These are phyloP conservation scores for Hepsetus odoe DNA, from an alignment of 2,113 vertebrate species.

Conservation along the genomic window DNA sequence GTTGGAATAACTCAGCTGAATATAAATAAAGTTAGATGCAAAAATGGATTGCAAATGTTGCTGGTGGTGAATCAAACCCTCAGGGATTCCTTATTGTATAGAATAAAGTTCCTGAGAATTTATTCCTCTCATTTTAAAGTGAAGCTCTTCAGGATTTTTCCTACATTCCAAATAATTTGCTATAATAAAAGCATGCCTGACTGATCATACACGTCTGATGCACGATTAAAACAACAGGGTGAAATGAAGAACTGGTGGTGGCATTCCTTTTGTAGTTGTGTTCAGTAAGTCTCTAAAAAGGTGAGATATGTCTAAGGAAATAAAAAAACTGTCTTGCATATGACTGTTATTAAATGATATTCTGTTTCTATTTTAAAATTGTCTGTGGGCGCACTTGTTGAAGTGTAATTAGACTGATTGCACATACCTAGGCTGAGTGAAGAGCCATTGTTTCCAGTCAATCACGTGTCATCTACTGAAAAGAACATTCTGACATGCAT, in stretches of 20 bases:
- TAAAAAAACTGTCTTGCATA: not conserved
- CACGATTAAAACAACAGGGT: constrained; percentile 15
- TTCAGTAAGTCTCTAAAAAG: constrained; percentile 37
- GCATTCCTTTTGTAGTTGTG: not conserved
- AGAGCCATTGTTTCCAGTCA: constrained; percentile 3
- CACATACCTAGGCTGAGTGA: not conserved
- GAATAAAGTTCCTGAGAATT: constrained; percentile 2
- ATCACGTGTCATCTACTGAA: constrained; percentile 10
- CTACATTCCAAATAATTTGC: not conserved
- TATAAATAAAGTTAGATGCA: not conserved
- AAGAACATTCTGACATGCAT: constrained; percentile 17
- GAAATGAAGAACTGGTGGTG: constrained; percentile 6
- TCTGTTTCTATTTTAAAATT: constrained; percentile 7
- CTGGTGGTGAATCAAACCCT: constrained; percentile 25
- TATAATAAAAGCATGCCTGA: not conserved
- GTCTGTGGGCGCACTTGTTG: not conserved
- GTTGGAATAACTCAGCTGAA: not conserved
- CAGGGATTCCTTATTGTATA: not conserved
- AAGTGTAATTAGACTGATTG: constrained; percentile 18
- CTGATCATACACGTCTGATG: not conserved
- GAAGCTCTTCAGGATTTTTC: constrained; percentile 16
- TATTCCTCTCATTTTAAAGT: constrained; percentile 13
- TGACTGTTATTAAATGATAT: constrained; percentile 25
- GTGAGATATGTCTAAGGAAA: constrained; percentile 12
- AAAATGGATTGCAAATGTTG: not conserved